phyloP scores from a whole-genome alignment of 2,797 vertebrate species.

The Phylloscopus collybita region DNA sequence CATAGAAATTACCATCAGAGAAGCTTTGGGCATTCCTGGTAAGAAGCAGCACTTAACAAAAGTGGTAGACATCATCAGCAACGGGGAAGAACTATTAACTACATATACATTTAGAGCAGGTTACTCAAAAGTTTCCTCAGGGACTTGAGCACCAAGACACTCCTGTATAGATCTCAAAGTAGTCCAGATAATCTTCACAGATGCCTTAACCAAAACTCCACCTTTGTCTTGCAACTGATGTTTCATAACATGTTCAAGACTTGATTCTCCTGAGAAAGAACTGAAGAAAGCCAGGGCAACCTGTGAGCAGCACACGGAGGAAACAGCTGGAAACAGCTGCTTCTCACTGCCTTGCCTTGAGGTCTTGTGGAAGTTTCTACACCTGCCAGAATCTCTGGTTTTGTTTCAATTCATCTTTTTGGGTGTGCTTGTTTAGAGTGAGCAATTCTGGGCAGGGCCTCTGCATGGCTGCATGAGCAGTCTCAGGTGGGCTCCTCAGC shows the following conservation, averaged over 20 bases:
- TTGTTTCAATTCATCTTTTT: neutral
- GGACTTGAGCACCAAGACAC: neutral
- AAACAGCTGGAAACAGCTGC: neutral
- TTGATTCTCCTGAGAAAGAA: neutral
- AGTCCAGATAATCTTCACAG: neutral
- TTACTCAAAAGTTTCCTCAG: neutral
- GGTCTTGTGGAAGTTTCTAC: neutral
- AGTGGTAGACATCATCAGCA: accelerated
- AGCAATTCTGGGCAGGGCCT: neutral
- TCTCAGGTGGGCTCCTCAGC: neutral
- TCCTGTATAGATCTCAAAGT: neutral
- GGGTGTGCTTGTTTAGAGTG: neutral
- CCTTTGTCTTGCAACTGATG: neutral
- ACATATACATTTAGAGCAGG: neutral
- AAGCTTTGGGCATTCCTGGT: neutral
- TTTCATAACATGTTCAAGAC: neutral
- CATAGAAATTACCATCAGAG: neutral
- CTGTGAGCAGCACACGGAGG: neutral
- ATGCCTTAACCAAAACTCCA: neutral
- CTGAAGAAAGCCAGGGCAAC: neutral
- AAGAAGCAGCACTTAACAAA: neutral
- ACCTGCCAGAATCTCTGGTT: neutral
- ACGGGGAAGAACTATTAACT: neutral
- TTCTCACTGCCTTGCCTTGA: neutral
- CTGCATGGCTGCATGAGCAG: neutral